Conservation (phyloP, 1,140 invertebrate species). For the Chymomyza costata region DNA sequence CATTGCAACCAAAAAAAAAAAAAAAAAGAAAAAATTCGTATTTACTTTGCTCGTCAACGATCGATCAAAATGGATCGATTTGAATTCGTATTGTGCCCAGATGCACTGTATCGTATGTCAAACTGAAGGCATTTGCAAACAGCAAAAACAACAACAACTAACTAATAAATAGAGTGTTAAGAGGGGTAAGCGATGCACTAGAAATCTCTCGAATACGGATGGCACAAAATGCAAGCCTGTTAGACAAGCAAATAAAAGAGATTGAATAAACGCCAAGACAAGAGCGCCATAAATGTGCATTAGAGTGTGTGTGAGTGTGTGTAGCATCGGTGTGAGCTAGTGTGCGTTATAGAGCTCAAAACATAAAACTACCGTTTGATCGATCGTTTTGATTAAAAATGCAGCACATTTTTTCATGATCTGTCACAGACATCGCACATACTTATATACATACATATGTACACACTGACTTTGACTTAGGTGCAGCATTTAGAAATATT, state of each 20-base stretch:
- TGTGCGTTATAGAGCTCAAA: slow-evolving; percentile 28
- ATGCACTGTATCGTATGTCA: slow-evolving; percentile 51
- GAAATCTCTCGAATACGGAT: too few relatives aligned
- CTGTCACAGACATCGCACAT: slow-evolving; percentile 58
- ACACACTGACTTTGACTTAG: too few relatives aligned
- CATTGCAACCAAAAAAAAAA: slow-evolving; percentile 32
- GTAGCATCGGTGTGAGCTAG: slow-evolving; percentile 7
- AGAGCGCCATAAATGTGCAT: slow-evolving; percentile 44
- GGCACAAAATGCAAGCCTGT: slow-evolving; percentile 6
- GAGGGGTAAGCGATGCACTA: background rate
- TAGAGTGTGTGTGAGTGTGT: slow-evolving; percentile 12
- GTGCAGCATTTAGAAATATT: too few relatives aligned
- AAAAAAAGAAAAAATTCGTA: slow-evolving; percentile 7
- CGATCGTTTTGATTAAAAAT: slow-evolving; percentile 75
- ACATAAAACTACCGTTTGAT: slow-evolving; percentile 74
- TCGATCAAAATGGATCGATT: slow-evolving; percentile 52
- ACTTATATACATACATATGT: too few relatives aligned
- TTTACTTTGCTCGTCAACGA: slow-evolving; percentile 61
- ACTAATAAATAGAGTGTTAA: slow-evolving; percentile 10
- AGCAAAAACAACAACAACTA: slow-evolving; percentile 28
- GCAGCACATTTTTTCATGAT: slow-evolving; percentile 74
- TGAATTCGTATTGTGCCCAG: slow-evolving; percentile 9
- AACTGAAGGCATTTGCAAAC: slow-evolving; percentile 48
- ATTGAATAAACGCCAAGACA: slow-evolving; percentile 14
- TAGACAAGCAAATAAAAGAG: slow-evolving; percentile 29